Percentiles rank a stretch among this genome's conserved stretches.
phyloP scores from a whole-genome alignment of 2,113 vertebrate species.

The Pseudopodoces humilis region DNA sequence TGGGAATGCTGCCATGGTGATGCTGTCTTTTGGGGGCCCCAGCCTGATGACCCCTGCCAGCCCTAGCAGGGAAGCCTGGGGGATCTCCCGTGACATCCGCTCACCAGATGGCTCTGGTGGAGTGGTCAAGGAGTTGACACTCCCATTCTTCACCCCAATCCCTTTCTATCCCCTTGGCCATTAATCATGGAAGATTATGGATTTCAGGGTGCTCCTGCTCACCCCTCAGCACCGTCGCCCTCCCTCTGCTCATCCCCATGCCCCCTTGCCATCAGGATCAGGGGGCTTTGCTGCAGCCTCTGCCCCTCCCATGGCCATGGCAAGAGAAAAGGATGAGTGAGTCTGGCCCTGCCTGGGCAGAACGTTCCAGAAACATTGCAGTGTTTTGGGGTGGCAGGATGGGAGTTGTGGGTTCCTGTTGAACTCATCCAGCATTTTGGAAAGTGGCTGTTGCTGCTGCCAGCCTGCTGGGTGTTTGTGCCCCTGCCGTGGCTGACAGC shows the following conservation, averaged over 20 bases:
- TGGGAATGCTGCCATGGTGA: not conserved
- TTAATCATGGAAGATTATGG: not conserved
- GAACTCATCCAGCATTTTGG: not conserved
- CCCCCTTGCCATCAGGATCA: not conserved
- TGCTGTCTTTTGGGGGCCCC: not conserved
- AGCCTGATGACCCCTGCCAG: not conserved
- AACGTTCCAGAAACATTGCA: not conserved
- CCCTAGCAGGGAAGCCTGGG: not conserved
- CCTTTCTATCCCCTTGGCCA: not conserved
- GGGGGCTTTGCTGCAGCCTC: rapidly evolving
- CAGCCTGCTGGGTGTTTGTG: not conserved
- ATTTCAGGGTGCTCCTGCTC: not conserved
- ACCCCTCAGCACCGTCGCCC: rapidly evolving
- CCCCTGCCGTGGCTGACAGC: not conserved
- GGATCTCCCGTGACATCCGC: not conserved
- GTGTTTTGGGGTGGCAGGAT: not conserved
- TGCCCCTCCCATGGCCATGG: not conserved
- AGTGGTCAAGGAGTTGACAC: not conserved
- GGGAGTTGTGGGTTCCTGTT: not conserved
- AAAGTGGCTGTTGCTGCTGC: not conserved
- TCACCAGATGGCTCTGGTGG: rapidly evolving
- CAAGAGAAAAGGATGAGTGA: not conserved
- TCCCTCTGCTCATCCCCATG: too few relatives aligned
- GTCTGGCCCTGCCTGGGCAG: not conserved
- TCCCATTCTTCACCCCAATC: not conserved